Conservation (phyloP, 2,888 invertebrate genomes). For the Chymomyza procnemis region DNA sequence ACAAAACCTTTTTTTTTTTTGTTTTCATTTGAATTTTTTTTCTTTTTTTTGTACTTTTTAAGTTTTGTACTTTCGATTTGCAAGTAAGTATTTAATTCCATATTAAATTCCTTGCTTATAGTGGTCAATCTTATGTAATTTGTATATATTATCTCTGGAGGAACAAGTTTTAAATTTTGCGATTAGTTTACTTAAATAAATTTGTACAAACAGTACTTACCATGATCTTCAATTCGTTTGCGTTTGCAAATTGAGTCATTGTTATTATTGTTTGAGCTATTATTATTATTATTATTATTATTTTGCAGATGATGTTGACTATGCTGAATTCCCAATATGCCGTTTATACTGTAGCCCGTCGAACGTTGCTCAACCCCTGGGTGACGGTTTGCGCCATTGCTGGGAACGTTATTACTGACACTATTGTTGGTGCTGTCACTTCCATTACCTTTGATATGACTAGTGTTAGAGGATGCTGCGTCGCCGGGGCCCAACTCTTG, state of each 20-base stretch:
- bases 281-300: no score
- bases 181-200: no score
- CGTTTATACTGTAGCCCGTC: slow-evolving; percentile 95
- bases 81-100: no score
- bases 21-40: no score
- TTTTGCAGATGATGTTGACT: slow-evolving; percentile 63
- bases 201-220: slow-evolving; percentile 80
- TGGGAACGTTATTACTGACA: slow-evolving; percentile 26
- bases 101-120: no score
- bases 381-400: slow-evolving; percentile 31
- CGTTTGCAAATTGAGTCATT: slow-evolving; percentile 86
- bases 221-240: slow-evolving; percentile 91
- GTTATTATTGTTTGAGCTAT: slow-evolving; percentile 54
- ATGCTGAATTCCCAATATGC: slow-evolving; percentile 82
- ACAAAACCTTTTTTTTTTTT: no score
- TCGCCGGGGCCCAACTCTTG: slow-evolving; percentile 4
- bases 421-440: slow-evolving; percentile 33
- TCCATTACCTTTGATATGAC: slow-evolving; percentile 12
- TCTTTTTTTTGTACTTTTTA: no score
- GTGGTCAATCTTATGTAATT: no score
- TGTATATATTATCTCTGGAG: no score
- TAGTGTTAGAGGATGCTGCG: not conserved
- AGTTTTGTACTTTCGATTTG: no score
- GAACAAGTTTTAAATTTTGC: no score
- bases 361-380: slow-evolving; percentile 78